Percentiles rank a stretch among this genome's conserved stretches.
These are phyloP conservation scores for Scomberomorus guttatus DNA, from an alignment of 2,797 vertebrate genomes.

Conservation along the genomic window DNA sequence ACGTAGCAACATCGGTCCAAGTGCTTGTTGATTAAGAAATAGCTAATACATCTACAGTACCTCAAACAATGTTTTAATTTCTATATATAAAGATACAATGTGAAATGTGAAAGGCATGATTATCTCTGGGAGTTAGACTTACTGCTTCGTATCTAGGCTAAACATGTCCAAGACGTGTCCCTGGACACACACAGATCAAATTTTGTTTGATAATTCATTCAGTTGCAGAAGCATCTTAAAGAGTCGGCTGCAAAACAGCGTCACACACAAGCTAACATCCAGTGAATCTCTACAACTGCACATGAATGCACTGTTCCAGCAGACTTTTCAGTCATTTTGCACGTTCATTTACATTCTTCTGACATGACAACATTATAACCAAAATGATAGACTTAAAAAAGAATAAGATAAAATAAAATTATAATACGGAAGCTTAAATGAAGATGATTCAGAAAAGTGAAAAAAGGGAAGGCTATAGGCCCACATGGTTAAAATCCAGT, in stretches of 20 bases:
- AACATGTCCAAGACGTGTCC: background rate
- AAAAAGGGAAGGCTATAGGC: background rate
- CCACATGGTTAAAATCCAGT: background rate
- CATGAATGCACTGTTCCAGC: background rate
- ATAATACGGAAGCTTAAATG: background rate
- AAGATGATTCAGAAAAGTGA: background rate
- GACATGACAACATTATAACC: background rate
- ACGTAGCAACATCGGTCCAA: too few species aligned
- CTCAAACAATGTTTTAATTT: background rate
- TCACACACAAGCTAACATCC: too few species aligned
- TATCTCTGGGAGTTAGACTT: background rate
- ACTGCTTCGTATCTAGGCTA: background rate
- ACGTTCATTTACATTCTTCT: background rate
- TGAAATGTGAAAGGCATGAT: background rate
- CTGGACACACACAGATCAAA: background rate
- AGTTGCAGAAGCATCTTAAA: too few species aligned
- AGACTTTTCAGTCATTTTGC: background rate
- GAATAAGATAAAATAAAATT: background rate
- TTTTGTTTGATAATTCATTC: background rate
- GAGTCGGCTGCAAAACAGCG: too few species aligned
- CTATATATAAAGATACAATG: background rate
- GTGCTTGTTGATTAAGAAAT: background rate
- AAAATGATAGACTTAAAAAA: background rate
- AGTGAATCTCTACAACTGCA: background rate
- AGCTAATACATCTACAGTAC: background rate